Percentiles rank a stretch among this genome's conserved stretches.
phyloP scores from a whole-genome alignment of 2,888 invertebrate species.

The Machimus atricapillus region DNA sequence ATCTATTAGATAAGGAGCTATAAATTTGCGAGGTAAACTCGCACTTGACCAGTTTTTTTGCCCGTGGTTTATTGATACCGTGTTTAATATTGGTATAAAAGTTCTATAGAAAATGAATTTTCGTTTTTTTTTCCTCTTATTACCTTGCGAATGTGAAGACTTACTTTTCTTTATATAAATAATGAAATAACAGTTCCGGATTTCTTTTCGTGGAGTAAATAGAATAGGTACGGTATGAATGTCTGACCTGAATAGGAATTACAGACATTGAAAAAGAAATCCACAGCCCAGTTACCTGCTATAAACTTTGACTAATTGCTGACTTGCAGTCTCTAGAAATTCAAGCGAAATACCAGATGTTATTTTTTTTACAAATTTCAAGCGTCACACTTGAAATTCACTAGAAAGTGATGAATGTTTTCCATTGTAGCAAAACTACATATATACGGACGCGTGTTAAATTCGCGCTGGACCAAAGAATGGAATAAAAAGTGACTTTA shows the following conservation, averaged over 20 bases:
- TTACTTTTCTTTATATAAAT: neutral
- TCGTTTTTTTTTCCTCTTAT: slow-evolving; percentile 36
- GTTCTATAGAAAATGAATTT: neutral
- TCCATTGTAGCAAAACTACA: neutral
- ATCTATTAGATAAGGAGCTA: no score
- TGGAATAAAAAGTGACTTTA: neutral
- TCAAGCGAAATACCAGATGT: neutral
- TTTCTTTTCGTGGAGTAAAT: neutral
- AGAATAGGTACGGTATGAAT: neutral
- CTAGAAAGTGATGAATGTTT: neutral
- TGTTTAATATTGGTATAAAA: neutral
- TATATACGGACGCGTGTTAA: neutral
- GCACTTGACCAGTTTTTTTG: no score
- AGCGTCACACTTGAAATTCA: neutral
- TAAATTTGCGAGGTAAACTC: no score
- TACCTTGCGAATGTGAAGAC: slow-evolving; percentile 42
- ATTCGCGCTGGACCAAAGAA: slow-evolving; percentile 9
- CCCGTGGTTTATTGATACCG: no score
- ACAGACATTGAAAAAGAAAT: neutral
- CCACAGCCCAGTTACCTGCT: neutral
- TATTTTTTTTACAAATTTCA: neutral
- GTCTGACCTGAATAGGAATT: neutral
- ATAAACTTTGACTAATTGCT: neutral
- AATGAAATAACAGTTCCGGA: neutral
- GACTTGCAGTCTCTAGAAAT: neutral